Base-by-base conservation (phyloP, 2,797 vertebrate genomes). In the Chaunax sp. region DNA sequence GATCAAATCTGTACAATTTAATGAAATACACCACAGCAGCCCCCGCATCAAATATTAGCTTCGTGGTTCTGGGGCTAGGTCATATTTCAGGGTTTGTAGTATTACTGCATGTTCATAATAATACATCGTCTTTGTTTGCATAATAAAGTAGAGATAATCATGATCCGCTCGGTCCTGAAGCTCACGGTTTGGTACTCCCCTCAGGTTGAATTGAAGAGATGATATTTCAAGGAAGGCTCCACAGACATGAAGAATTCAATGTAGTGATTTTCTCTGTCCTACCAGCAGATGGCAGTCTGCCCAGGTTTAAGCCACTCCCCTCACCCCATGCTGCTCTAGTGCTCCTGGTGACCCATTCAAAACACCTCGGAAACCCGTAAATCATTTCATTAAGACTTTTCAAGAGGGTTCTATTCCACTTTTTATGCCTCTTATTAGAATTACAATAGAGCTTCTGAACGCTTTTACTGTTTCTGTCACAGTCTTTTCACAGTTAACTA, bases 201-300 rank as follows among this genome's bases (percentile, higher is more conserved):
- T 3, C 11, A 4, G 0, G 14, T 50, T 12, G 0, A 35, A 45
- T 5, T 12, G 0, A 43, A 12, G 16, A 45, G 14, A 55, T 40
- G 8, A 19, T 63, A 41, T 52, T 64, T 74, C 20, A 65, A 53
- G 60, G 22, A 37, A 66, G 35, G n/a, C 54, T 57, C 22, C 3
- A 0, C 19, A 46, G 3, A 45, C 44, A 26, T 5, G 8, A 46
- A 66, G 25, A 37, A 37, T 3, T 37, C 13, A 11, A 37, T 3
- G 41, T 19, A 5, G 18, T 43, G 7, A n/a, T n/a, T 43, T 1
- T 43, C 18, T 23, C 10, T 23, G 23, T 41, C 3, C 2, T 28
- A 61, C 68, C 90, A 89, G 70, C 71, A 88, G 89, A 65, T 2
- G 77, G 86, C 77, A 56, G 19, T 80, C 52, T 77, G 23, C 15